A percentile compares a stretch with the other conserved stretches of the same genome.
phyloP scores from a whole-genome alignment of 2,113 vertebrate species.

The Clarias macrocephalus region DNA sequence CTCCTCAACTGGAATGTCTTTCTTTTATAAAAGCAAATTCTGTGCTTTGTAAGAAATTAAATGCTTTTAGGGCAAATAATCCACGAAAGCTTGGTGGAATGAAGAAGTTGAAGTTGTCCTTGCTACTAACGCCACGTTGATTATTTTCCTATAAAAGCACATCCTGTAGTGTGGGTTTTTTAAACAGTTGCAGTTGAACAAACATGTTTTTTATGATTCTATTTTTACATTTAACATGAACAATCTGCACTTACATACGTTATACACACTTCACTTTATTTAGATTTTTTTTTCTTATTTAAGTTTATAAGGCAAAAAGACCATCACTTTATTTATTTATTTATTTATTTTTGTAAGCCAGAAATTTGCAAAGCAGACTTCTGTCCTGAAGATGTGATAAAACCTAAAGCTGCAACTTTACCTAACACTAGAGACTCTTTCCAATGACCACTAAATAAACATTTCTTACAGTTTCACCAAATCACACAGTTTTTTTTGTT shows the following conservation, averaged over 20 bases:
- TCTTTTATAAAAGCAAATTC: neutral
- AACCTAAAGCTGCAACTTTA: neutral
- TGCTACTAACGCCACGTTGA: neutral
- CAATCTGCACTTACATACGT: neutral
- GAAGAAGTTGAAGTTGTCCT: neutral
- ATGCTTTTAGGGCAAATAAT: neutral
- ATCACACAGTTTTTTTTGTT: neutral
- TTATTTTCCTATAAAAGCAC: neutral
- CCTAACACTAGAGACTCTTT: neutral
- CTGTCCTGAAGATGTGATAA: neutral
- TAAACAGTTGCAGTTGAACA: neutral
- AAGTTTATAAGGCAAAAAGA: neutral
- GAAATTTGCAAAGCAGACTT: neutral
- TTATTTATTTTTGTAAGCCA: neutral
- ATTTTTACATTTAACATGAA: neutral
- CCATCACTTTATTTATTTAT: too few relatives aligned
- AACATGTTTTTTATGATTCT: neutral
- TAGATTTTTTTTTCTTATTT: neutral
- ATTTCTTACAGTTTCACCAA: neutral
- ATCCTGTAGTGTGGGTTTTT: neutral
- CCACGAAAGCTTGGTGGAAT: neutral
- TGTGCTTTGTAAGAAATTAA: neutral
- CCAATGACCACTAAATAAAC: too few relatives aligned
- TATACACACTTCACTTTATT: neutral
- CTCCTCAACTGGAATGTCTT: neutral